Evolutionary conservation across 2,113 vertebrate genomes (phyloP).

Genomic region (Scomber colias): DNA sequence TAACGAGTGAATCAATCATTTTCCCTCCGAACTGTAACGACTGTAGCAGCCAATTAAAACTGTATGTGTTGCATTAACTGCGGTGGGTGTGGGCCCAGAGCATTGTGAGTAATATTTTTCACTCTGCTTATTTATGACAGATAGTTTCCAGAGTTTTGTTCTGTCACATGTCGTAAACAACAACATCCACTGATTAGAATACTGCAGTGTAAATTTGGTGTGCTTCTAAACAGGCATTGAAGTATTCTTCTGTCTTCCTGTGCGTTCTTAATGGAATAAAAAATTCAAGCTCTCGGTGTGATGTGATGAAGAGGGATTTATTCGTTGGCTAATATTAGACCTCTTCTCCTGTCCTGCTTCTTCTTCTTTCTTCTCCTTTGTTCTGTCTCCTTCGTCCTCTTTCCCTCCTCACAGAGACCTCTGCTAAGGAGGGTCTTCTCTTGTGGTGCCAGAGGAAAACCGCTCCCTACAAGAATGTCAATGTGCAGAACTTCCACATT

Average conservation of each 20-base stretch:
- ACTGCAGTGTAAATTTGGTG: neutral
- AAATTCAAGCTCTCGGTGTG: neutral
- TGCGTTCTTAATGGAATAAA: too few relatives aligned
- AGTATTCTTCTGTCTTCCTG: neutral
- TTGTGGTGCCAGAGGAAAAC: constrained; percentile 98
- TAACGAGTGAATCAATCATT: neutral
- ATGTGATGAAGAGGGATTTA: neutral
- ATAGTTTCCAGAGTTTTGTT: neutral
- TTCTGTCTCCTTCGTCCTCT: neutral
- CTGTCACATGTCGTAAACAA: constrained; percentile 13
- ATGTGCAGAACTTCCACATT: constrained; percentile 98
- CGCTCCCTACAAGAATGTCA: constrained; percentile 96
- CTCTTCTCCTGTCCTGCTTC: neutral
- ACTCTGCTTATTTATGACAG: neutral
- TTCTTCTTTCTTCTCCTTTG: neutral
- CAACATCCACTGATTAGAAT: constrained; percentile 1
- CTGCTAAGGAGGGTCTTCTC: constrained; percentile 95
- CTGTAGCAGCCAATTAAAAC: constrained; percentile 25
- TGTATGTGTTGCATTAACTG: constrained; percentile 23
- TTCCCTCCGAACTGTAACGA: neutral
- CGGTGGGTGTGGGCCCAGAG: constrained; percentile 8
- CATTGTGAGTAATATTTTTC: neutral
- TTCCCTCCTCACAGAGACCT: constrained; percentile 87
- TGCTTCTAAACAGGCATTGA: neutral
- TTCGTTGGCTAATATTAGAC: neutral